Base-by-base conservation (phyloP, 2,888 invertebrate species). In the Phania funesta region DNA sequence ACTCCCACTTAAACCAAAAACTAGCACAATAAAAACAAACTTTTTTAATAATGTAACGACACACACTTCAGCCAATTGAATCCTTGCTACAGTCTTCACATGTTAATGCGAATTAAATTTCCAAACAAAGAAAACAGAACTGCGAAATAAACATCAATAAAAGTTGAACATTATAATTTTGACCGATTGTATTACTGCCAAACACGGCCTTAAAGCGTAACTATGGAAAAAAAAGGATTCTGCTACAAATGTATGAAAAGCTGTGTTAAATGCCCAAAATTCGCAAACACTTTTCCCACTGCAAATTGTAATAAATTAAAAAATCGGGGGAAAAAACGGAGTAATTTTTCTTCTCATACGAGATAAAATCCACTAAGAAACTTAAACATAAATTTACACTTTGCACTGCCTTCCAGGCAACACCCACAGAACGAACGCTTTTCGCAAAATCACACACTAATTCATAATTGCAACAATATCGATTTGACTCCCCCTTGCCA, bases 311-410 rank as follows among this genome's bases (percentile, higher is more conserved):
- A 78, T 56, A 78, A 64, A 71, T 64, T 60, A 60, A 44, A 73
- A 74, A 29, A 29, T 20, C 5, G 9, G 4, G 1, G 7, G 5
- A 22, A 44, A 13, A 26, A 44, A 16, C 7, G 16, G 8, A 41
- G 29, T 44, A 38, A 77, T 77, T 84, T 65, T 78, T 80, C 88
- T 78, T 80, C 88, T 85, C 86, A 86, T 85, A 85, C 85, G 86
- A 86, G 90, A 90, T 89, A 90, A 90, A 89, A 90, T 90, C 90
- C 87, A 86, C 88, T 86, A 88, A 62, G 71, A 82, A 78, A 68
- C 64, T 74, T 64, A 78, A 82, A 89, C 90, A 90, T 90, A 90
- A 90, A 90, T 90, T 90, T 90, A 89, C 90, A 90, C 90, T 90
- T 89, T 87, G 90, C 89, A 86, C 90, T 88, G 90, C 90, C 90